Evolutionary conservation across 2,797 vertebrate genomes (phyloP).

Genomic region (Chromobotia macracanthus): DNA sequence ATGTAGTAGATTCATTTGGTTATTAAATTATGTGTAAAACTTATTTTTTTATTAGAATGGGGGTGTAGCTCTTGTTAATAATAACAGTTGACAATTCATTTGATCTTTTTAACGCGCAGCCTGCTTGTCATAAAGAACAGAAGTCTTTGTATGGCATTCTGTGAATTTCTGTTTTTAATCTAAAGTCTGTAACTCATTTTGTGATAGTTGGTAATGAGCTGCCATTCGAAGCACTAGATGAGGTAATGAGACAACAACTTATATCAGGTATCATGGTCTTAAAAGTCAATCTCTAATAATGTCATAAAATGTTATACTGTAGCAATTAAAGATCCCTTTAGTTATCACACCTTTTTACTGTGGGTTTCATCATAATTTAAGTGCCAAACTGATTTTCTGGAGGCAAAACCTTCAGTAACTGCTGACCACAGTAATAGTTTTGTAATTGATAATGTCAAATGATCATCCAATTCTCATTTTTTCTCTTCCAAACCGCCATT

Average conservation of each 20-base stretch:
- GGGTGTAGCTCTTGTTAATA: background rate
- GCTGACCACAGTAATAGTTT: slow-evolving; percentile 28
- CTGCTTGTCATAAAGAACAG: background rate
- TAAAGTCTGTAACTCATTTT: background rate
- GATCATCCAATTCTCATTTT: slow-evolving; percentile 32
- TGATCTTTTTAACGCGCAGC: slow-evolving; percentile 6
- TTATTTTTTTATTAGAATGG: background rate
- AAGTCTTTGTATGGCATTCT: too few species aligned
- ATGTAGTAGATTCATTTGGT: background rate
- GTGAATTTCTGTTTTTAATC: too few species aligned
- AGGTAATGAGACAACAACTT: slow-evolving; percentile 26
- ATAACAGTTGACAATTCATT: slow-evolving; percentile 23
- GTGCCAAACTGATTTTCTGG: slow-evolving; percentile 22
- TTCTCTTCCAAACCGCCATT: slow-evolving; percentile 23
- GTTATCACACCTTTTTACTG: background rate
- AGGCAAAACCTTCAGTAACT: slow-evolving; percentile 30
- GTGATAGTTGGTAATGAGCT: slow-evolving; percentile 26
- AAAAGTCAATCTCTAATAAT: slow-evolving; percentile 17
- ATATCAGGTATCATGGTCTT: background rate
- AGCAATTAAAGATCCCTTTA: slow-evolving; percentile 23
- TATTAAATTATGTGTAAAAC: background rate
- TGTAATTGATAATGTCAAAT: slow-evolving; percentile 52
- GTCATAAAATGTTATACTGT: slow-evolving; percentile 4
- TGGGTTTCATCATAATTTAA: slow-evolving; percentile 20
- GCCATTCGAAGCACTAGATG: slow-evolving; percentile 6